Conservation (phyloP, 2,888 invertebrate species). For the Caenorhabditis virilis region DNA sequence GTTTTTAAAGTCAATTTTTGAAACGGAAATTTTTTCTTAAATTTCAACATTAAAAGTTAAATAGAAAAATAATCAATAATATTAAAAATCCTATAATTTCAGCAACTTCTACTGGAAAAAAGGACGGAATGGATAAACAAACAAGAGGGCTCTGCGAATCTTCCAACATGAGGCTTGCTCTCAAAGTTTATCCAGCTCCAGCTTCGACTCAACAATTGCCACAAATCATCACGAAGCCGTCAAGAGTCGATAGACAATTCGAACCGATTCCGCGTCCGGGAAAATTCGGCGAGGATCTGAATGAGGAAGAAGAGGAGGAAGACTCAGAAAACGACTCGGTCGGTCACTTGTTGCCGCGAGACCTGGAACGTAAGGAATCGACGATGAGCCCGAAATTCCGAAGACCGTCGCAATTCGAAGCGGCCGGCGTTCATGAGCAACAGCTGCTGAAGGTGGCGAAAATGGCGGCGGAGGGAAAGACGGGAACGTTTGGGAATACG, state of each 20-base stretch:
- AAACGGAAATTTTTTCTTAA: neutral
- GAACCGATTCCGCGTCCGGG: neutral
- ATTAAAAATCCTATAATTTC: too few relatives aligned
- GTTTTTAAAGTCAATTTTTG: neutral
- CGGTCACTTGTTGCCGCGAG: slow-evolving; percentile 22
- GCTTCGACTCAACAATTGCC: neutral
- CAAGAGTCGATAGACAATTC: too few relatives aligned
- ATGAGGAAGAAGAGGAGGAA: slow-evolving; percentile 16
- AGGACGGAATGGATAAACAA: slow-evolving; percentile 12
- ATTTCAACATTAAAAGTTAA: too few relatives aligned
- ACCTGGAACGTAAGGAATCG: too few relatives aligned
- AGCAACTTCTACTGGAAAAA: slow-evolving; percentile 35
- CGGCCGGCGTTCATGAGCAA: slow-evolving; percentile 26
- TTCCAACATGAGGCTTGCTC: slow-evolving; percentile 27
- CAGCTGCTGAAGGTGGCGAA: slow-evolving; percentile 27
- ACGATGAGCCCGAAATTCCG: slow-evolving; percentile 30
- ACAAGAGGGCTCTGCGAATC: slow-evolving; percentile 23
- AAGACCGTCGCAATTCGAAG: slow-evolving; percentile 26
- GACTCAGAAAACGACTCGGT: slow-evolving; percentile 24
- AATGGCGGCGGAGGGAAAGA: slow-evolving; percentile 33
- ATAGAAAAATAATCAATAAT: neutral
- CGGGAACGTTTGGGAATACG: slow-evolving; percentile 32
- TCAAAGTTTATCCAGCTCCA: slow-evolving; percentile 16
- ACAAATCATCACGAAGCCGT: neutral
- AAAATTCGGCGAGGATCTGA: neutral